Evolutionary conservation across 2,888 invertebrate species (phyloP).

Genomic region (Lithophane ornitopus): DNA sequence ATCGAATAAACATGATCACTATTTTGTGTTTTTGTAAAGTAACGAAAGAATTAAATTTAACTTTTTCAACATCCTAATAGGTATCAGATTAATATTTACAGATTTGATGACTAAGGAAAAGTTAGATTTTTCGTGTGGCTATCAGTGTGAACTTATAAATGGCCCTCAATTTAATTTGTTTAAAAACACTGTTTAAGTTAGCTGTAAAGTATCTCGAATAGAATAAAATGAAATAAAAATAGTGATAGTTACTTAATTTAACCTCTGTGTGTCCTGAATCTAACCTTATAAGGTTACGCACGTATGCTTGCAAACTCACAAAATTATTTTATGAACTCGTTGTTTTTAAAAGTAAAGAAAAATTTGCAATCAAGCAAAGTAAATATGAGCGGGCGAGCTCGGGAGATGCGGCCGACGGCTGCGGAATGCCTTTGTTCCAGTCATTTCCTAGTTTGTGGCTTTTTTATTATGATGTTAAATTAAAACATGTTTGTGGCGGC

Average conservation of each 20-base stretch:
- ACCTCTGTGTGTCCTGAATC: background rate
- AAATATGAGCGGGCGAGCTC: conserved; percentile 46
- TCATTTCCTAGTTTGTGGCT: conserved; percentile 59
- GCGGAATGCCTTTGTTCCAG: conserved; percentile 71
- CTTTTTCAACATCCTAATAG: background rate
- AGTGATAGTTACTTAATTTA: background rate
- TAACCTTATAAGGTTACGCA: background rate
- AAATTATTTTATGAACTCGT: background rate
- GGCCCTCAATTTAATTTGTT: background rate
- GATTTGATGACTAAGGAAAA: background rate
- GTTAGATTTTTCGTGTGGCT: background rate
- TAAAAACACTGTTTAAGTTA: background rate
- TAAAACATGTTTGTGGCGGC: conserved; percentile 17
- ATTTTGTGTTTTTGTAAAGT: background rate
- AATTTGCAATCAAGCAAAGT: conserved; percentile 19
- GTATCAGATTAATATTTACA: background rate
- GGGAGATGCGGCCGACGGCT: conserved; percentile 66
- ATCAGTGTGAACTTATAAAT: background rate
- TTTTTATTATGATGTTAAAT: conserved; percentile 21
- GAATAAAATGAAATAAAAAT: background rate
- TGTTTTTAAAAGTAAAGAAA: background rate
- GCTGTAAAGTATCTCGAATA: background rate
- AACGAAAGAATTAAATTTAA: background rate
- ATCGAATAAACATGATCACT: background rate
- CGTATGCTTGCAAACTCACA: background rate